Base-by-base conservation (phyloP, 1,140 invertebrate genomes). In the Formica selysi region DNA sequence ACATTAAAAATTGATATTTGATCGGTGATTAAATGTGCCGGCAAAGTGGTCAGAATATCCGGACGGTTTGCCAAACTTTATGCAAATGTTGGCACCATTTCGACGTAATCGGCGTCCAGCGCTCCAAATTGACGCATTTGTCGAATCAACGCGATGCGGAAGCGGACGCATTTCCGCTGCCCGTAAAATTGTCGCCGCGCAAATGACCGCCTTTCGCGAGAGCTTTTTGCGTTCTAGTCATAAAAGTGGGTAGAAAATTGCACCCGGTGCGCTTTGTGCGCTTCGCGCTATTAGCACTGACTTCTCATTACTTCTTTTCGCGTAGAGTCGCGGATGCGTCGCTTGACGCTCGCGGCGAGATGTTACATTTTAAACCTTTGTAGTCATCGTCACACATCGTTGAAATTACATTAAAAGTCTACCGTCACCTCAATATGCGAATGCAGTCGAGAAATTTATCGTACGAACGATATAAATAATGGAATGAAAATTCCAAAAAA, bases 241-340 rank as follows among this genome's bases (percentile, higher is more conserved):
- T 71, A 59, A 81, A 67, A n/a, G 36, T 32, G 54, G n/a, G 57
- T 73, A 32, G 79, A n/a, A 83, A 83, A 83, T 83, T 83, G 67
- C 65, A 22, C 22, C 1, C 13, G 32, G 32, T 51, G 54, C 57
- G 26, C 79, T 74, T 83, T 74, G 68, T 73, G 54, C 22, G 8
- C 44, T 16, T 32, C 36, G 78, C n/a, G 79, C 79, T 83, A 74
- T 83, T 74, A 83, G n/a, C 79, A 19, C 51, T 57, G 79, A 73
- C 68, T 83, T 73, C 22, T 81, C 67, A 73, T 81, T 81, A 81
- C 19, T 81, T 74, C 79, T 83, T 51, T 83, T 83, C 79, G 54
- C 44, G 54, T 26, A 61, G 71, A 16, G 41, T 44, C 68, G 26
- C 79, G 67, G 32, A 13, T 41, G 22, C 48, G 44, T 70, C 78